These are phyloP conservation scores for Conchocele bisecta DNA, from an alignment of 2,888 invertebrate species.

Conservation along the genomic window DNA sequence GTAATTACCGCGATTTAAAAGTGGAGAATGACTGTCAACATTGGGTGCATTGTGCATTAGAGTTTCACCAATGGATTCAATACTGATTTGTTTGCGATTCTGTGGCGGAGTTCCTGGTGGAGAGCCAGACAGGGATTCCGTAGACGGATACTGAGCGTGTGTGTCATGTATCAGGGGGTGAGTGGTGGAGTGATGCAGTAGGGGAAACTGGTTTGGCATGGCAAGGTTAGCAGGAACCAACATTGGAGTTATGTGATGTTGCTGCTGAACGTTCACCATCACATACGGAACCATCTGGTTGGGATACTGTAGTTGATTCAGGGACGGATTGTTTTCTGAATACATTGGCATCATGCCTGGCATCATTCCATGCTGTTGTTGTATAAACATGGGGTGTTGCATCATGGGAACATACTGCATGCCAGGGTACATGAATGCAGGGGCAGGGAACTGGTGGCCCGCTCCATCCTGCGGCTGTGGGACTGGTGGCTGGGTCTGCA, in stretches of 20 bases:
- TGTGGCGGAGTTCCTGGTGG: slow-evolving; percentile 74
- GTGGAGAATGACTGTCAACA: slow-evolving; percentile 60
- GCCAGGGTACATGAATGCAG: slow-evolving; percentile 29
- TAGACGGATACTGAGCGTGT: slow-evolving; percentile 20
- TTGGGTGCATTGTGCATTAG: slow-evolving; percentile 18
- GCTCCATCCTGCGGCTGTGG: slow-evolving; percentile 33
- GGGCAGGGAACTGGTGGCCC: slow-evolving; percentile 33
- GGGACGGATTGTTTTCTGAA: slow-evolving; percentile 29
- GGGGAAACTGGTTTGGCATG: slow-evolving; percentile 36
- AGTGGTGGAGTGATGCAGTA: slow-evolving; percentile 13
- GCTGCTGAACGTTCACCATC: slow-evolving; percentile 56
- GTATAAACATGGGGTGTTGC: slow-evolving; percentile 55
- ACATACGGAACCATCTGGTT: slow-evolving; percentile 50
- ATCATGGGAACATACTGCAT: slow-evolving; percentile 47
- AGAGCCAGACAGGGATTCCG: slow-evolving; percentile 44
- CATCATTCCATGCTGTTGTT: slow-evolving; percentile 47
- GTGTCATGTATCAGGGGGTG: slow-evolving; percentile 38
- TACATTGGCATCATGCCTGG: slow-evolving; percentile 60
- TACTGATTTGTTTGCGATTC: slow-evolving; percentile 53
- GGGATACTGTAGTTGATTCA: slow-evolving; percentile 14
- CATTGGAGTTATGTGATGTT: slow-evolving; percentile 53
- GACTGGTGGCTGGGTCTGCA: slow-evolving; percentile 17
- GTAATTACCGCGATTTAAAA: slow-evolving; percentile 50
- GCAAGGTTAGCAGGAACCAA: slow-evolving; percentile 51
- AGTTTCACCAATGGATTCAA: slow-evolving; percentile 53